These are phyloP conservation scores for Hycleus cichorii DNA, from an alignment of 1,140 invertebrate genomes.

Conservation along the genomic window DNA sequence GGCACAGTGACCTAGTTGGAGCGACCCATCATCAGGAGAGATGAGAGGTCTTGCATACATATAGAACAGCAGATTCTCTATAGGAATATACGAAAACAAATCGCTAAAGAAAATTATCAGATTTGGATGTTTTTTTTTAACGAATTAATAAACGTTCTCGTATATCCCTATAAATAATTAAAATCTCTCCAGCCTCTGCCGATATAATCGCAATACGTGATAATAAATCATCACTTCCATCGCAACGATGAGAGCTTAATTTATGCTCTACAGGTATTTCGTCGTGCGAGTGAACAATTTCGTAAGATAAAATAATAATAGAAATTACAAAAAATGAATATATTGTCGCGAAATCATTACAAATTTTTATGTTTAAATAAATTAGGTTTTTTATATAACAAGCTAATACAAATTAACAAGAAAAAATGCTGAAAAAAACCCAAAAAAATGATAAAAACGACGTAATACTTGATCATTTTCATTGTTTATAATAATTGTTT, in stretches of 20 bases:
- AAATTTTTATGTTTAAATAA: not conserved
- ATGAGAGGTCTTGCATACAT: too few relatives aligned
- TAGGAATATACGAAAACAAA: too few relatives aligned
- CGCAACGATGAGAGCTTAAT: slow-evolving; percentile 1
- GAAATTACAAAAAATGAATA: too few relatives aligned
- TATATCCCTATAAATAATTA: too few relatives aligned
- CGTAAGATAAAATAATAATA: not conserved
- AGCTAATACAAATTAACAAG: not conserved
- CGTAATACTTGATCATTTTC: not conserved
- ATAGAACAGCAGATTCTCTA: too few relatives aligned
- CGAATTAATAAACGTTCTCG: too few relatives aligned
- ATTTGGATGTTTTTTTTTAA: too few relatives aligned
- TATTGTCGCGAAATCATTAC: too few relatives aligned
- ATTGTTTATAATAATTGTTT: slow-evolving; percentile 11
- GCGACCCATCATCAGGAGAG: not conserved
- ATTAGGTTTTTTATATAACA: not conserved
- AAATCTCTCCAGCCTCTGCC: slow-evolving; percentile 2
- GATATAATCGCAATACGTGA: slow-evolving; percentile 22
- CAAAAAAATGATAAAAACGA: not conserved
- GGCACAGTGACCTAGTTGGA: slow-evolving; percentile 29
- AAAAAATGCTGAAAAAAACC: not conserved
- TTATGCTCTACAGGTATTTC: slow-evolving; percentile 4
- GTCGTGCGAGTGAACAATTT: slow-evolving; percentile 15
- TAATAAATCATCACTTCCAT: slow-evolving; percentile 14
- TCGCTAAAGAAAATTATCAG: too few relatives aligned